Evolutionary conservation across 2,113 vertebrate genomes (phyloP).

Genomic region (Actinemys pallida): DNA sequence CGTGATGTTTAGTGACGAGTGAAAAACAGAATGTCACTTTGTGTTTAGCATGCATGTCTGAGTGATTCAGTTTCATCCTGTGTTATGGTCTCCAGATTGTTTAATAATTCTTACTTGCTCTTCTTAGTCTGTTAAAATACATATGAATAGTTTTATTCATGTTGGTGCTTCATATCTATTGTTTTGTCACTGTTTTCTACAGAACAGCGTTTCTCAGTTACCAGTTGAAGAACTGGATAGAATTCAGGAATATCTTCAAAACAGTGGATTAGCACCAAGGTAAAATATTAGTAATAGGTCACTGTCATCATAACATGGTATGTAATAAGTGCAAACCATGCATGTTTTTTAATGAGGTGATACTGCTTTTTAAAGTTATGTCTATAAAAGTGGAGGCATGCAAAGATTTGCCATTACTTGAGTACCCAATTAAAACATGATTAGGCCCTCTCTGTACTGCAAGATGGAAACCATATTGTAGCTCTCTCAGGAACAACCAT

Average conservation of each 20-base stretch:
- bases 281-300: slow-evolving; percentile 55
- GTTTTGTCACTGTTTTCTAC: slow-evolving; percentile 39
- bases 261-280: slow-evolving; percentile 92
- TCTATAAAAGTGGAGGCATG: background rate
- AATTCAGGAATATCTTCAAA: slow-evolving; percentile 95
- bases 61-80: background rate
- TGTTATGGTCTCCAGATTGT: background rate
- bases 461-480: background rate
- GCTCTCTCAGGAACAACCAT: background rate
- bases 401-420: background rate
- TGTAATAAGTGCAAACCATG: background rate
- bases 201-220: slow-evolving; percentile 94
- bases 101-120: accelerated
- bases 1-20: background rate
- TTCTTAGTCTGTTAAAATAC: background rate
- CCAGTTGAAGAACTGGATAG: slow-evolving; percentile 93
- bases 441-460: background rate
- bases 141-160: accelerated
- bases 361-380: background rate
- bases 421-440: background rate
- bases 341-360: accelerated
- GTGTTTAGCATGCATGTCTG: too few relatives aligned
- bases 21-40: accelerated
- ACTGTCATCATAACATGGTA: background rate
- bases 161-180: background rate